phyloP scores from a whole-genome alignment of 2,888 invertebrate genomes.

The Rhodophaea formosa region DNA sequence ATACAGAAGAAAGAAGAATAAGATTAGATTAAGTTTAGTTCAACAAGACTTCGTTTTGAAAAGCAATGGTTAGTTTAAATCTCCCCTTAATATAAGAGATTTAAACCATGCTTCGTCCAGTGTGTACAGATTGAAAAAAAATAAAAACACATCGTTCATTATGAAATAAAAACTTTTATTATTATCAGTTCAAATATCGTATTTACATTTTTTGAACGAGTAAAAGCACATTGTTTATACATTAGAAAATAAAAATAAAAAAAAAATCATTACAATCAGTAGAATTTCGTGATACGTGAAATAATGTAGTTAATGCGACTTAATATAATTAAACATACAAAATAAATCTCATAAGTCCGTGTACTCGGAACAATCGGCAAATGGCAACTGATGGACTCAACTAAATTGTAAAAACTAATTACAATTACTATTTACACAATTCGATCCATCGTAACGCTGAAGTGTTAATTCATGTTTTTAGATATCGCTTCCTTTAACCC shows the following conservation, averaged over 20 bases:
- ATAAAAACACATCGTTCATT: conserved; percentile 56
- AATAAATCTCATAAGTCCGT: conserved; percentile 58
- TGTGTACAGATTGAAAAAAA: neutral
- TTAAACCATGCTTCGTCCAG: too few species aligned
- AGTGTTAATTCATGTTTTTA: conserved; percentile 21
- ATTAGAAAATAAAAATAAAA: conserved; percentile 60
- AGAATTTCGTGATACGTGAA: conserved; percentile 57
- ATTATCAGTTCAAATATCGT: conserved; percentile 83
- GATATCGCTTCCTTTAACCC: neutral
- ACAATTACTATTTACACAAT: conserved; percentile 42
- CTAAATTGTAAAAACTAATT: conserved; percentile 38
- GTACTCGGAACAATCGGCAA: conserved; percentile 44
- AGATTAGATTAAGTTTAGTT: too few species aligned
- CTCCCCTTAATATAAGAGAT: too few species aligned
- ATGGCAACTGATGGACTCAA: conserved; percentile 67
- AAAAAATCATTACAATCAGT: conserved; percentile 52
- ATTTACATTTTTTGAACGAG: conserved; percentile 80
- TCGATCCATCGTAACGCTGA: conserved; percentile 38
- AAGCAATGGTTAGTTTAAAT: too few species aligned
- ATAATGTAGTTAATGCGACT: conserved; percentile 55
- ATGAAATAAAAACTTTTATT: conserved; percentile 81
- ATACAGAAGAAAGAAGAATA: too few species aligned
- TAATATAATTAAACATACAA: conserved; percentile 53
- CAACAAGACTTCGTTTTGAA: too few species aligned
- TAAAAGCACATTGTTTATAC: conserved; percentile 79